Conservation (phyloP, 2,113 vertebrate genomes). For the Carassius carassius region DNA sequence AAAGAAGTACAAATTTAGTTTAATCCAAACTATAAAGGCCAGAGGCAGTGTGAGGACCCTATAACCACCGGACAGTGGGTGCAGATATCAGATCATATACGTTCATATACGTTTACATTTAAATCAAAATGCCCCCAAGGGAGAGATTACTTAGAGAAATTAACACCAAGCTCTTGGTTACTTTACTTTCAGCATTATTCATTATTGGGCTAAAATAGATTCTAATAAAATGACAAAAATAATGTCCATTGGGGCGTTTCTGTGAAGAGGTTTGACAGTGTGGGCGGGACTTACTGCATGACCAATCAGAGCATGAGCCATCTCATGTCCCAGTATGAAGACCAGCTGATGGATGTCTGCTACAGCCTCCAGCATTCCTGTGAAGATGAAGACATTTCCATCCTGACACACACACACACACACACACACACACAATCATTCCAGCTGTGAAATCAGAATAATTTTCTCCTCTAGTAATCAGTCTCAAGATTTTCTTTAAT, state of each 20-base stretch:
- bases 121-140: neutral
- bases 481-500: neutral
- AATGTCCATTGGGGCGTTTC: neutral
- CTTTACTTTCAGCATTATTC: neutral
- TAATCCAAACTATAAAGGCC: neutral
- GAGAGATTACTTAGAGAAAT: neutral
- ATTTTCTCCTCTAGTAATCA: neutral
- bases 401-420: conserved; percentile 73
- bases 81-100: neutral
- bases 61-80: neutral
- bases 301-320: conserved; percentile 88
- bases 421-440: conserved; percentile 3
- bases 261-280: neutral
- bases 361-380: conserved; percentile 86
- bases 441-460: neutral
- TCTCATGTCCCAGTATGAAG: conserved; percentile 91
- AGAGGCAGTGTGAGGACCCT: neutral
- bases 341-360: conserved; percentile 86
- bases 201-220: neutral
- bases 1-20: conserved; percentile 31
- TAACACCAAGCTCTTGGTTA: neutral
- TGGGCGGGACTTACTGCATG: conserved; percentile 84
- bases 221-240: neutral
- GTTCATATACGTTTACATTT: neutral
- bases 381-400: conserved; percentile 91